Evolutionary conservation across 1,140 invertebrate species (phyloP), one percentile per base, ranked within the genome.

Genomic region (Gonioctena quinquepunctata): DNA sequence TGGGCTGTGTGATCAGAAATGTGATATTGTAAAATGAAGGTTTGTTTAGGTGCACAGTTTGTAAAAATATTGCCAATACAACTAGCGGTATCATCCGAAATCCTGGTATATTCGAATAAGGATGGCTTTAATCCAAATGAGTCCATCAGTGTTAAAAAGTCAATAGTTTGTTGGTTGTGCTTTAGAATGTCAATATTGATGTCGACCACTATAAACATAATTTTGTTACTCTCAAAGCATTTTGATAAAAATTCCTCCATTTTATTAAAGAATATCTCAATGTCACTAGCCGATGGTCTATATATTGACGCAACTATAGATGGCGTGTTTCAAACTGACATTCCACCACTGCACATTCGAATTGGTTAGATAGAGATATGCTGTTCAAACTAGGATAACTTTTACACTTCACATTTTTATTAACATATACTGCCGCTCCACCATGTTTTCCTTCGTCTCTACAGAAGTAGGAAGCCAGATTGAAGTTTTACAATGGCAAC

Each of bases 401-500:
- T 54, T 54, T 54, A 16, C 16, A 54, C 18, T 54, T 54, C 11
- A 54, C 50, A n/a, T 5, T 16, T 16, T 54, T 54, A n/a, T 16
- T 8, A 16, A 8, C 11, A 16, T 54, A 54, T n/a, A 54, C 16
- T 54, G 50, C 50, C 18, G 18, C 7, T 54, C 50, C 50, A n/a
- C 50, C 50, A 22, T 54, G 50, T 54, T 54, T 54, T n/a, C 16
- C 16, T 54, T 54, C 50, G 1, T 8, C 50, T 54, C 18, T 8
- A 16, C 50, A 54, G 50, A 54, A 54, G 2, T n/a, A 54, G 19
- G 50, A 54, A 2, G 52, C 54, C 68, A 73, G 50, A 16, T 61
- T 66, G 50, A 69, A 73, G 59, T 67, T 56, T 23, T 52, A 28
- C 11, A 73, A 62, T 28, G 22, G 18, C 19, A 66, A 26, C 8